Base-by-base conservation (phyloP, 2,797 vertebrate genomes). In the Pangasius sanitwongsei region DNA sequence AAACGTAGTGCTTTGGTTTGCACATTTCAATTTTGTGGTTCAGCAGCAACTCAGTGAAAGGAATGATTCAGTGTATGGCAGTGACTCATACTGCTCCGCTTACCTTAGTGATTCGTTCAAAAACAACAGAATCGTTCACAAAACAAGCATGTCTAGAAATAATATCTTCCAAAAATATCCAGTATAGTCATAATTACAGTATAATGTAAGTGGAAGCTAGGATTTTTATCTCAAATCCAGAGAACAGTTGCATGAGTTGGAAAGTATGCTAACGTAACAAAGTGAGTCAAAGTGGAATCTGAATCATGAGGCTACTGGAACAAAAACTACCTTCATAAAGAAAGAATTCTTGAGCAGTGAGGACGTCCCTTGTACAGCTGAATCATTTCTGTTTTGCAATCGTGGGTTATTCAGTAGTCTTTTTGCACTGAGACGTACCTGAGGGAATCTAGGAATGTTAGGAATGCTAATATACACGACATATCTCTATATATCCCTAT, bases 391-490 rank as follows among this genome's bases (percentile, higher is more conserved):
- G 34, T 44, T 80, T 23, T 55, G 77, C 77, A 57, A 57, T 34
- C n/a, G 0, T 6, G 1, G 16, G 50, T 20, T 80, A 23, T 80
- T 57, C 77, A 1, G 50, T 41, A 63, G 80, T 13, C 34, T 44
- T 61, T 63, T 28, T 61, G n/a, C 78, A 34, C n/a, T 37, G 16
- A 57, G 31, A 13, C 2, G n/a, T 63, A 63, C 80, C 80, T 63
- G 57, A 63, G 57, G 57, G 57, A 61, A 83, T 63, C 37, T n/a
- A 7, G 81, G 81, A 83, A 83, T 82, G 80, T 63, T 63, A 59
- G 80, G 80, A 83, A 83, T 44, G 59, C 37, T 83, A 63, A 83
- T 16, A 83, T 44, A 6, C 57, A 83, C 7, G 12, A 28, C 37
- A 28, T 44, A 41, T 15, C 31, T 7, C 44, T 44, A 44, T 57